Base-by-base conservation (phyloP, 2,888 invertebrate genomes). In the Lysandra bellargus region DNA sequence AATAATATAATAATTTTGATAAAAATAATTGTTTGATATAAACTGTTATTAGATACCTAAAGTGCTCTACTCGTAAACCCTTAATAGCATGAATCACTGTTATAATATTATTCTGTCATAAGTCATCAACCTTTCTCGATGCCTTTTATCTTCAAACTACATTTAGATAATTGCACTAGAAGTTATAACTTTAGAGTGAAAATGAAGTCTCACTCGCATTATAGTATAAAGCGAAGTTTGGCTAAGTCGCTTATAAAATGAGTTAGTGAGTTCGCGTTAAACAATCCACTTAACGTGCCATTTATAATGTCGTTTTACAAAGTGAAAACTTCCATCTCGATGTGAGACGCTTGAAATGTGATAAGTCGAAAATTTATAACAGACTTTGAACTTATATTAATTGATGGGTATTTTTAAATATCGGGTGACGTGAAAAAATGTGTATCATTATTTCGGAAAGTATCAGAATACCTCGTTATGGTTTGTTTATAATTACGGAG, bases 221-320 rank as follows among this genome's bases (percentile, higher is more conserved):
- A 84, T 85, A 86, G 85, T 83, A 69, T 69, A 89, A 85, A 88
- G 86, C 87, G 87, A 91, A 90, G 88, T 91, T 79, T 89, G 85
- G 83, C 85, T 88, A 89, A 91, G 89, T 86, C 87, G 88, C 89
- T 92, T 90, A 90, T 88, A 87, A 86, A 92, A 91, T 91, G 91
- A 92, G 90, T 91, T 89, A 85, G 85, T 86, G 88, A 92, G 89
- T 91, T 90, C 89, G 89, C 90, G 91, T 89, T 86, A 87, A 90
- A 90, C 89, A 91, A 91, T 91, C 90, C 89, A 88, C 90, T 91
- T 91, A 90, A 91, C 90, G 89, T 92, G 91, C 81, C 86, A 86
- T 86, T 90, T 87, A 89, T 92, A 91, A 92, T 92, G 90, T 90
- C 89, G 89, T 92, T 90, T 88, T 87, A 86, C 85, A 83, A 85